phyloP scores from a whole-genome alignment of 2,797 vertebrate genomes.

The Acanthurus tractus region DNA sequence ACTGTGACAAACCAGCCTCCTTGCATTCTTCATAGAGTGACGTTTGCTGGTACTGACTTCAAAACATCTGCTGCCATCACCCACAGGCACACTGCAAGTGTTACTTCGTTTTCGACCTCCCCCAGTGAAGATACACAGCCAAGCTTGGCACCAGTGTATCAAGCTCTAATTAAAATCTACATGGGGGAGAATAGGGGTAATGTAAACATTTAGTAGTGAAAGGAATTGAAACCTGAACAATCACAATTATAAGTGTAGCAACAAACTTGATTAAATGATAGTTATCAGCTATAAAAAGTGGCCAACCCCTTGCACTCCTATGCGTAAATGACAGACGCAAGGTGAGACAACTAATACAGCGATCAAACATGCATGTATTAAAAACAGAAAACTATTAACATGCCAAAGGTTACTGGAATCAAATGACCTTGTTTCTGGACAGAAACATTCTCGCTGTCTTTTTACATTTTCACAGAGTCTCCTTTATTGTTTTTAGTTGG shows the following conservation, averaged over 20 bases:
- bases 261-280: conserved; percentile 7
- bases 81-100: conserved; percentile 35
- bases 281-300: conserved; percentile 3
- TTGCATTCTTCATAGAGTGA: background rate
- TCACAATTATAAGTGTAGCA: conserved; percentile 4
- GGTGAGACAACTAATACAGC: background rate
- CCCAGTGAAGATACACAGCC: conserved; percentile 29
- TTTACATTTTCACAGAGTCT: background rate
- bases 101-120: conserved; percentile 40
- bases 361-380: background rate
- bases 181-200: conserved; percentile 39
- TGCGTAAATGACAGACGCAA: background rate
- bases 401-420: background rate
- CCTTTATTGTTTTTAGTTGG: background rate
- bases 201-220: conserved; percentile 51
- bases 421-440: background rate
- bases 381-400: conserved; percentile 1
- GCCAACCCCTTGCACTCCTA: background rate
- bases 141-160: conserved; percentile 33
- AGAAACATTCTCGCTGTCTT: background rate
- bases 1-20: background rate
- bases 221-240: conserved; percentile 24
- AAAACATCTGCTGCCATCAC: conserved; percentile 54
- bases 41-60: conserved; percentile 3
- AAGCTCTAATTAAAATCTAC: conserved; percentile 60